Base-by-base conservation (phyloP, 2,888 invertebrate species). In the Ernsta delagoae region DNA sequence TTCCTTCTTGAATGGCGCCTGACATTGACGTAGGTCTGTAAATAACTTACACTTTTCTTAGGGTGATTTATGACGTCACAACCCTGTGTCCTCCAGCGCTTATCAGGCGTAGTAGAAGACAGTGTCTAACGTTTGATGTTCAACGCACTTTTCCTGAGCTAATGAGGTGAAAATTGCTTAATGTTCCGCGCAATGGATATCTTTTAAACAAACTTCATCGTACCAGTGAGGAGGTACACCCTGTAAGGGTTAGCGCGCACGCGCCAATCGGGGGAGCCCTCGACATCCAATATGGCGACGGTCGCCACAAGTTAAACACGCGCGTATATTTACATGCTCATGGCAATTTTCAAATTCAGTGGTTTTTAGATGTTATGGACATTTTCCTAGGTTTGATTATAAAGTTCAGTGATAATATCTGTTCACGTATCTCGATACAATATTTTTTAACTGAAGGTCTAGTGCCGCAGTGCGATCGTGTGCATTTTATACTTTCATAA, bases 251-350 rank as follows among this genome's bases (percentile, higher is more conserved):
- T 79, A 82, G 36, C 57, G 84, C 92, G 91, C 92, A 90, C 90
- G 92, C 91, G 91, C 82, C 73, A 79, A 78, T 73, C 71, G 71
- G 75, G 79, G 74, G 84, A 81, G 82, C 89, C 90, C 90, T 80
- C 83, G 79, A 79, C 77, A 86, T 86, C 84, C 91, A 92, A 92
- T 91, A 92, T 92, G 92, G 92, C 92, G 91, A 72, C 85, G 84
- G 77, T 82, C 90, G 91, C 90, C 92, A 89, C 83, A 82, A 86
- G 83, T 82, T 78, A 78, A 86, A 83, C 91, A 92, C 92, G 91
- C 90, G 86, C 82, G 78, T 79, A 74, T 89, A 85, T 89, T 89
- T 86, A 84, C 83, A 83, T 76, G 62, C 68, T 36, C 31, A 57
- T 71, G 71, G 71, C 71, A 72, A n/a, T 74, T 73, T 62, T 70